Percentiles rank a stretch among this genome's conserved stretches.
Evolutionary conservation across 2,888 invertebrate genomes (phyloP).

Genomic region (Ichneumoninae sp.): DNA sequence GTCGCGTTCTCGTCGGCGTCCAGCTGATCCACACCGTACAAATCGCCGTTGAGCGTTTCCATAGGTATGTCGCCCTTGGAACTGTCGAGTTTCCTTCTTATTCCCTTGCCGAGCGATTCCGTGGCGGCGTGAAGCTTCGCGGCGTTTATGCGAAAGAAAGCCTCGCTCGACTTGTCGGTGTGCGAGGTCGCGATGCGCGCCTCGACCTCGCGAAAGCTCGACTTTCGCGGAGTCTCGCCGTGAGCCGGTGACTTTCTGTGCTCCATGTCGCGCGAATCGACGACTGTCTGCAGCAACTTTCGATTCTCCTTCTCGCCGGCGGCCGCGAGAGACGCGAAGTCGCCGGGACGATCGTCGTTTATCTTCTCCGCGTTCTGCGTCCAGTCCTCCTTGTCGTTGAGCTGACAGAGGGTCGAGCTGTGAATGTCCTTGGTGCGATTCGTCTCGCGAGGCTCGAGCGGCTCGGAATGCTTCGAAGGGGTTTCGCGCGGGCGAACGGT

Average conservation of each 20-base stretch:
- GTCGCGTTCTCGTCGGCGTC: conserved; percentile 34
- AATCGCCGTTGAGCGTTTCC: conserved; percentile 54
- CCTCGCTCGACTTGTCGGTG: conserved; percentile 61
- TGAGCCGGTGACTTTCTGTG: conserved; percentile 74
- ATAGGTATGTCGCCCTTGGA: conserved; percentile 55
- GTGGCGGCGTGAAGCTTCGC: conserved; percentile 46
- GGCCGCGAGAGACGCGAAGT: conserved; percentile 46
- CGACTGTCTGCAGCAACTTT: conserved; percentile 61
- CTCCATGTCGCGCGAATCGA: conserved; percentile 72
- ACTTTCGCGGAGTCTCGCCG: conserved; percentile 73
- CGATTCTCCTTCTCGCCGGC: conserved; percentile 62
- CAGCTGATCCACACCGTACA: conserved; percentile 54
- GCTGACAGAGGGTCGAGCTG: conserved; percentile 34
- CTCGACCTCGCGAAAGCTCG: conserved; percentile 70
- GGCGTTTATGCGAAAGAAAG: conserved; percentile 56
- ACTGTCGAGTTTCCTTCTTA: conserved; percentile 61
- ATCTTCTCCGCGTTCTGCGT: conserved; percentile 54
- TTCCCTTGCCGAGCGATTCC: conserved; percentile 63
- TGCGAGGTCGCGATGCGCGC: conserved; percentile 59
- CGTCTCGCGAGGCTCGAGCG: conserved; percentile 58
- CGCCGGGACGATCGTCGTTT: conserved; percentile 55
- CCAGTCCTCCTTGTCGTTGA: conserved; percentile 61
- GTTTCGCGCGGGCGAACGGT: conserved; percentile 38
- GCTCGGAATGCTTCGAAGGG: conserved; percentile 57
- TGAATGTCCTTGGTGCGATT: conserved; percentile 60